A percentile compares a stretch with the other conserved stretches of the same genome.
These are phyloP conservation scores for Andrena praecox DNA, from an alignment of 2,888 invertebrate genomes.

Conservation along the genomic window DNA sequence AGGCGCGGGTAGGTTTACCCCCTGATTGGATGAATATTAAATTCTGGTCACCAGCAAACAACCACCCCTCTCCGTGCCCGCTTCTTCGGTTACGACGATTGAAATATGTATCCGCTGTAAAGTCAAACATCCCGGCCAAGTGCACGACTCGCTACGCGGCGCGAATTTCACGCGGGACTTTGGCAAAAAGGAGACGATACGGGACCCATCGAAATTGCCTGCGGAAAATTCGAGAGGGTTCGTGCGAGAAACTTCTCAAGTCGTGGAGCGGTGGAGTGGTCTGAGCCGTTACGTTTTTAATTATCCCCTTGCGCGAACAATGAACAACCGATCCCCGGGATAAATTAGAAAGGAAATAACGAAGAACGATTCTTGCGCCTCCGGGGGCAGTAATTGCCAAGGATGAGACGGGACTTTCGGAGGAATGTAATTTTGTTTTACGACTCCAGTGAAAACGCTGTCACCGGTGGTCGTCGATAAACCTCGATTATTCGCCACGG, in stretches of 20 bases:
- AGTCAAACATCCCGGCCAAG: slow-evolving; percentile 81
- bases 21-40: slow-evolving; percentile 84
- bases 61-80: slow-evolving; percentile 62
- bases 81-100: slow-evolving; percentile 77
- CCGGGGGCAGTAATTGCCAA: slow-evolving; percentile 68
- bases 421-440: slow-evolving; percentile 79
- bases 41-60: slow-evolving; percentile 84
- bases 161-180: slow-evolving; percentile 66
- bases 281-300: background rate
- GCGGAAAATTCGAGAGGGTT: background rate
- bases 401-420: slow-evolving; percentile 75
- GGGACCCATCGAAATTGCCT: background rate
- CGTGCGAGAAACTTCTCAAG: background rate
- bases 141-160: slow-evolving; percentile 75
- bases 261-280: too few relatives aligned
- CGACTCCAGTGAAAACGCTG: slow-evolving; percentile 59
- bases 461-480: slow-evolving; percentile 67
- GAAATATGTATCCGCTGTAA: slow-evolving; percentile 83
- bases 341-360: slow-evolving; percentile 55
- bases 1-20: slow-evolving; percentile 67
- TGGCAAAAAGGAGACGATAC: background rate
- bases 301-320: slow-evolving; percentile 3
- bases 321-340: slow-evolving; percentile 33
- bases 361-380: slow-evolving; percentile 27
- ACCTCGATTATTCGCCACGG: slow-evolving; percentile 54